Evolutionary conservation across 2,888 invertebrate genomes (phyloP).

Genomic region (Pasiphila rectangulata): DNA sequence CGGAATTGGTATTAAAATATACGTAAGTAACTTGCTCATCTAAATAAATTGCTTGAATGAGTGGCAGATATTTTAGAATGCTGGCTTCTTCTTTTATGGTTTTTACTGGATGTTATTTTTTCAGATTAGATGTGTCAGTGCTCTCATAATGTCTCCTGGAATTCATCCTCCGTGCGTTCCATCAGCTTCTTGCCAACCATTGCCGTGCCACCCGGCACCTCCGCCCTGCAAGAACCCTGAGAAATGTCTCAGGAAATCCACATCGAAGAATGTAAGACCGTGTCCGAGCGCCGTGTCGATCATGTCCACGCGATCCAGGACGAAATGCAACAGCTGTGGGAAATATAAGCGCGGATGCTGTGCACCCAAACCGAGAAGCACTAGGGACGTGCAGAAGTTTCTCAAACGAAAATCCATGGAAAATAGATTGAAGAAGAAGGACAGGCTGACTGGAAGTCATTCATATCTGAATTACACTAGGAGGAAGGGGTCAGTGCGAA

Average conservation of each 20-base stretch:
- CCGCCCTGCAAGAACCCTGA: constrained; percentile 64
- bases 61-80: constrained; percentile 49
- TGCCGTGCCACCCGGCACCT: constrained; percentile 64
- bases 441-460: constrained; percentile 51
- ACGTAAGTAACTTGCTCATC: constrained; percentile 38
- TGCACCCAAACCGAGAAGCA: constrained; percentile 39
- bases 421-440: constrained; percentile 48
- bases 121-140: constrained; percentile 41
- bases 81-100: constrained; percentile 47
- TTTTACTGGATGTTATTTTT: constrained; percentile 31
- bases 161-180: constrained; percentile 70
- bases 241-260: constrained; percentile 57
- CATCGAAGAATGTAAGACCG: constrained; percentile 51
- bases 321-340: constrained; percentile 52
- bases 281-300: constrained; percentile 69
- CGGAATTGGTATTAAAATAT: constrained; percentile 20
- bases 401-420: constrained; percentile 59
- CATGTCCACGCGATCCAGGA: constrained; percentile 55
- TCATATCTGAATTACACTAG: constrained; percentile 48
- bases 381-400: constrained; percentile 45
- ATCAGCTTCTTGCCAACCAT: constrained; percentile 58
- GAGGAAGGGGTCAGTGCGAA: constrained; percentile 41
- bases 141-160: constrained; percentile 52
- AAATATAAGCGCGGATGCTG: constrained; percentile 37
- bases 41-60: constrained; percentile 38